A percentile compares a stretch with the other conserved stretches of the same genome.
Evolutionary conservation across 2,797 vertebrate genomes (phyloP).

Genomic region (Sebastes minor): DNA sequence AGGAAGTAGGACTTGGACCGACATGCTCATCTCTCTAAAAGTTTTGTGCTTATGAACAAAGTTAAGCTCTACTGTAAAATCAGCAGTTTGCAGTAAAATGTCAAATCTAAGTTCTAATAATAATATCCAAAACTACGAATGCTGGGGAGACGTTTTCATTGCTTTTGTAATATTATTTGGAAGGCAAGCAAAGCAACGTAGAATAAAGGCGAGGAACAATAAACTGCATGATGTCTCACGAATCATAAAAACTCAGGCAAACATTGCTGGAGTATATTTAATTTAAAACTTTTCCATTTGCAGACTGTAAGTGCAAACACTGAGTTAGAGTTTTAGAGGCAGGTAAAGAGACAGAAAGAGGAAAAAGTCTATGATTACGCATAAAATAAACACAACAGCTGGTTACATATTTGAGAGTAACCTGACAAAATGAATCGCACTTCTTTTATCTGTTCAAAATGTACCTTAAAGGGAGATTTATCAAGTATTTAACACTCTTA

Average conservation of each 20-base stretch:
- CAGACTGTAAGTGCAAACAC: slow-evolving; percentile 7
- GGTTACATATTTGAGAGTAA: background rate
- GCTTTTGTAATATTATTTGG: no score
- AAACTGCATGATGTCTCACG: background rate
- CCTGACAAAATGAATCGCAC: background rate
- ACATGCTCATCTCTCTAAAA: background rate
- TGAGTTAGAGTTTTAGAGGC: background rate
- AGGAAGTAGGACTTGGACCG: background rate
- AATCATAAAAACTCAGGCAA: background rate
- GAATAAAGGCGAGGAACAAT: background rate
- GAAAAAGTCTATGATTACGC: no score
- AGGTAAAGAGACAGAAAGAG: no score
- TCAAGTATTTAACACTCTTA: no score
- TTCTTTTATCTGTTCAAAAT: no score
- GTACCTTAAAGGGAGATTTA: fast-evolving
- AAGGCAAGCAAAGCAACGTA: no score
- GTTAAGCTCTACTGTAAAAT: background rate
- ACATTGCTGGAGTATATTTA: background rate
- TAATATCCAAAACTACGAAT: background rate
- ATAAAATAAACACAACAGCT: no score
- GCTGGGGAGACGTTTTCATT: background rate
- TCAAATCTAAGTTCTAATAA: background rate
- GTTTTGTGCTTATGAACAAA: background rate
- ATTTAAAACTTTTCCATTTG: slow-evolving; percentile 37
- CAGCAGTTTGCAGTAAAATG: no score